Conservation (phyloP, 2,113 vertebrate genomes). For the Tragelaphus buxtoni region DNA sequence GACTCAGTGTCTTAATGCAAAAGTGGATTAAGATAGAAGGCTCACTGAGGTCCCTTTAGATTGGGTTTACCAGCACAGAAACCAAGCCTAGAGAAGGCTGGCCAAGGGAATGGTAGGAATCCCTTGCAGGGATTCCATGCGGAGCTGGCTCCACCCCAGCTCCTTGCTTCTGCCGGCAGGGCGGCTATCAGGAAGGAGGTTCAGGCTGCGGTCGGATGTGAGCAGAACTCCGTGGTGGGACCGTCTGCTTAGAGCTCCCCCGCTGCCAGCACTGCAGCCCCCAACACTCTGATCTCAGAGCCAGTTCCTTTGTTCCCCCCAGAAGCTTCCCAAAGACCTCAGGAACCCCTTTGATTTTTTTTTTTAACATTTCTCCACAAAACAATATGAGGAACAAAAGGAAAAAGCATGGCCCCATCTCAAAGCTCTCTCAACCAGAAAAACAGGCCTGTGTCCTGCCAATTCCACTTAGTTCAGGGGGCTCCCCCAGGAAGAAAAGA, state of each 20-base stretch:
- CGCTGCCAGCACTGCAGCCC: background rate
- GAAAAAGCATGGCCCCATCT: slow-evolving; percentile 7
- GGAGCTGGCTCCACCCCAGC: background rate
- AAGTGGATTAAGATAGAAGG: background rate
- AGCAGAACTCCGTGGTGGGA: background rate
- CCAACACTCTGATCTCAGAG: background rate
- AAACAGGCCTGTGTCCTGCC: background rate
- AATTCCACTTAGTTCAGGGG: background rate
- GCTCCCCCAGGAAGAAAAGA: background rate
- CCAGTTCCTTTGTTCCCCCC: background rate
- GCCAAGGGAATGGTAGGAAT: background rate
- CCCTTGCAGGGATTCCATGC: background rate
- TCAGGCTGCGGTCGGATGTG: background rate
- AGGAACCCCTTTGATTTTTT: slow-evolving; percentile 29
- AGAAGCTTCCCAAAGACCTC: background rate
- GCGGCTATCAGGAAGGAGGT: background rate
- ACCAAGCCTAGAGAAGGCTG: background rate
- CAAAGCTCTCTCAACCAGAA: background rate
- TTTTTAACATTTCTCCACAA: background rate
- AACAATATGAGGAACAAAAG: slow-evolving; percentile 41
- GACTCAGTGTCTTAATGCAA: background rate
- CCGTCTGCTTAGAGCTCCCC: background rate
- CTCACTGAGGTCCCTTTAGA: background rate
- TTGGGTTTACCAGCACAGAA: background rate
- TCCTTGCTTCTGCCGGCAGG: background rate